Conservation (phyloP, 2,113 vertebrate genomes). For the Hippopotamus amphibius region DNA sequence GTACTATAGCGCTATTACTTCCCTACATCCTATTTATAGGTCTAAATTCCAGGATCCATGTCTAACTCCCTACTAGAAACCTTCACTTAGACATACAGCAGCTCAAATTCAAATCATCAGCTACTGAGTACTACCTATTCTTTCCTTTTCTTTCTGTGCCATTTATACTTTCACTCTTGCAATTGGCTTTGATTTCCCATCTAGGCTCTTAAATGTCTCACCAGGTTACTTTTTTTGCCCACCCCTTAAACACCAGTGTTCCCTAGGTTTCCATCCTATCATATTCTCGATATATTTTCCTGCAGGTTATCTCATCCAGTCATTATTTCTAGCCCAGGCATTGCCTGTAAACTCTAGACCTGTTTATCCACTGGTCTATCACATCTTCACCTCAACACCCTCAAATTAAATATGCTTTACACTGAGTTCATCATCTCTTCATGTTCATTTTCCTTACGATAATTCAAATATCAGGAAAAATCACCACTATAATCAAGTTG, state of each 20-base stretch:
- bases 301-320: not conserved
- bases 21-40: not conserved
- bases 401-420: constrained; percentile 2
- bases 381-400: not conserved
- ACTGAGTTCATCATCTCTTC: not conserved
- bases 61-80: not conserved
- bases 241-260: not conserved
- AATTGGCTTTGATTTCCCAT: not conserved
- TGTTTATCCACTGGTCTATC: not conserved
- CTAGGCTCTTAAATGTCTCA: not conserved
- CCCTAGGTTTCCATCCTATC: not conserved
- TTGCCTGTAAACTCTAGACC: not conserved
- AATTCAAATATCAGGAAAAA: constrained; percentile 17
- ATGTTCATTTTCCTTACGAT: not conserved
- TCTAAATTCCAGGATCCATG: not conserved
- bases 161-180: not conserved
- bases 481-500: not conserved
- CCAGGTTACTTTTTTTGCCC: not conserved
- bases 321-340: constrained; percentile 4
- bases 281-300: not conserved
- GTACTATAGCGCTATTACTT: not conserved
- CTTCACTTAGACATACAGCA: not conserved
- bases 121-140: not conserved
- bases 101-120: not conserved
- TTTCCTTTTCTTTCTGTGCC: not conserved